phyloP scores from a whole-genome alignment of 2,797 vertebrate genomes.

The Rhyacichthys aspro region DNA sequence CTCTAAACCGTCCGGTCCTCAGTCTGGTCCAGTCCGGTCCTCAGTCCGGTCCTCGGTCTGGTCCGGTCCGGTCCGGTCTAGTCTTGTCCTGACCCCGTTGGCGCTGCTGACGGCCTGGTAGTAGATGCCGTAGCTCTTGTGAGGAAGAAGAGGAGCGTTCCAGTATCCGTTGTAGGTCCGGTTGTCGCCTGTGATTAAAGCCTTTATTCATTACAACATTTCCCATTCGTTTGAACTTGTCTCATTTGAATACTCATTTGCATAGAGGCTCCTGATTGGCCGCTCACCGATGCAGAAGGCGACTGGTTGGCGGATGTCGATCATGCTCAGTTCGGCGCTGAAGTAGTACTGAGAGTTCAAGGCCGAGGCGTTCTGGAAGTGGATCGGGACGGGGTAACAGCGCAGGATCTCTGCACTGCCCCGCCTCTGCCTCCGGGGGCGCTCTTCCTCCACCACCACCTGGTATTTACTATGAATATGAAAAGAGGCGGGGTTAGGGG shows the following conservation, averaged over 20 bases:
- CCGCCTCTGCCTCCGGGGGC: slow-evolving; percentile 86
- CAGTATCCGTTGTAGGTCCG: slow-evolving; percentile 68
- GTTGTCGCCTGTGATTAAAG: slow-evolving; percentile 70
- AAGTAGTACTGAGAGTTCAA: slow-evolving; percentile 92
- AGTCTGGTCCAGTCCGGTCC: no score
- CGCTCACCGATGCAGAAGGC: slow-evolving; percentile 84
- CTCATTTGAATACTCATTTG: no score
- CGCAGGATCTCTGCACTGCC: slow-evolving; percentile 90
- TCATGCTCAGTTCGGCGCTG: slow-evolving; percentile 88
- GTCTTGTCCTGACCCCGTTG: slow-evolving; percentile 84
- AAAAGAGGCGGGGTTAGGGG: no score
- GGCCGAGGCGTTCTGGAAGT: slow-evolving; percentile 89
- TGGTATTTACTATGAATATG: slow-evolving; percentile 89
- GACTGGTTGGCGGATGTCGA: slow-evolving; percentile 74
- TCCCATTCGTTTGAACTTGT: no score
- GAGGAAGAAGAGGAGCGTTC: slow-evolving; percentile 82
- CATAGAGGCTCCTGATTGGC: no score
- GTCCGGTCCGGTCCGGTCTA: no score
- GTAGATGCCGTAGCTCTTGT: slow-evolving; percentile 96
- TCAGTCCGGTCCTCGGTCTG: no score
- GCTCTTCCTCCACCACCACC: slow-evolving; percentile 92
- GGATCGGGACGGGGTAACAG: slow-evolving; percentile 91
- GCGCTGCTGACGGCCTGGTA: slow-evolving; percentile 95
- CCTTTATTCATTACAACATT: no score
- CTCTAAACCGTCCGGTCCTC: no score